phyloP scores from a whole-genome alignment of 2,113 vertebrate species.

The Anarhynchus alexandrinus region DNA sequence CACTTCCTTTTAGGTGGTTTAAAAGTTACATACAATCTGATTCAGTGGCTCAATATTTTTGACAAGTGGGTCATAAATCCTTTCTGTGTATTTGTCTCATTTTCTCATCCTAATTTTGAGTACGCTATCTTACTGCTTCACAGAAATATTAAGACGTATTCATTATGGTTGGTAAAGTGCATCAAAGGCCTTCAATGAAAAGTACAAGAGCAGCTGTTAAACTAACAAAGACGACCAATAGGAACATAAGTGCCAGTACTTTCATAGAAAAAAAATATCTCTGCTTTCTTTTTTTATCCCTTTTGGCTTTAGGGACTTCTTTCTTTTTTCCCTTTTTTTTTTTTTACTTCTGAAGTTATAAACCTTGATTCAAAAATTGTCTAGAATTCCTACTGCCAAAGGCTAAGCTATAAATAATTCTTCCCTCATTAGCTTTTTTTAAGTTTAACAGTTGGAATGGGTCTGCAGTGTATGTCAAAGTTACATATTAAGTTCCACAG shows the following conservation, averaged over 20 bases:
- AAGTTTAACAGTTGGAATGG: slow-evolving; percentile 56
- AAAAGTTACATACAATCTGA: neutral
- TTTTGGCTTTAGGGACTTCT: slow-evolving; percentile 25
- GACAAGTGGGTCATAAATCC: slow-evolving; percentile 1
- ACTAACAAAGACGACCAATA: neutral
- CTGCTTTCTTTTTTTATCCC: neutral
- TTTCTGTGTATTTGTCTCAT: neutral
- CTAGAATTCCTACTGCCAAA: slow-evolving; percentile 62
- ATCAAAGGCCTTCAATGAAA: neutral
- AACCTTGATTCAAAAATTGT: slow-evolving; percentile 59
- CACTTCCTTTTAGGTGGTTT: neutral
- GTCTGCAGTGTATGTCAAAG: slow-evolving; percentile 56
- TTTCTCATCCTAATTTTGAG: neutral
- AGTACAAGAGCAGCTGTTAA: neutral
- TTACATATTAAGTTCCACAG: neutral
- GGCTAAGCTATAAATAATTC: slow-evolving; percentile 74
- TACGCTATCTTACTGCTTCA: neutral
- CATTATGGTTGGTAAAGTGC: neutral
- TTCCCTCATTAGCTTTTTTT: slow-evolving; percentile 52
- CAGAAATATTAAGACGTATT: neutral
- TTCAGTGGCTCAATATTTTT: neutral
- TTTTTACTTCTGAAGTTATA: slow-evolving; percentile 13
- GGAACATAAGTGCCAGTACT: neutral
- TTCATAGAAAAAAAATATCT: neutral
- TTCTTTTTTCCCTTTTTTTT: neutral